Evolutionary conservation across 2,888 invertebrate species (phyloP), one percentile per base, ranked within the genome.

Genomic region (Charanyca ferruginea): DNA sequence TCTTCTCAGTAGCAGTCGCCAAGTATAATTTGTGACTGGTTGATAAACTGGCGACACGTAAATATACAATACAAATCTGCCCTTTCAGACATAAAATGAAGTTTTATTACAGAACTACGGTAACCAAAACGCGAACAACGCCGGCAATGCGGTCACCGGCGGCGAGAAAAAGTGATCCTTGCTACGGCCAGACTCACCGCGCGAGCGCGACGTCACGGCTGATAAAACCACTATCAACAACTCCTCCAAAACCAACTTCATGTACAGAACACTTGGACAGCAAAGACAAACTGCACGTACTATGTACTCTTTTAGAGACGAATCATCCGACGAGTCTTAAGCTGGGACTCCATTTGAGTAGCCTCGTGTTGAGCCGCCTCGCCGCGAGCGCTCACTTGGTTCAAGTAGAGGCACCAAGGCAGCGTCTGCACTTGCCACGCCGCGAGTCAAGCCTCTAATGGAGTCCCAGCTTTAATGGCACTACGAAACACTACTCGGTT

Each of bases 131-230:
- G 78, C 85, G 11, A 75, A 79, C 28, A 67, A 63, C 52, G 63
- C 86, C 0, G 67, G 79, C 41, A 74, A 76, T 35, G 77, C 82
- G 25, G 61, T 85, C 41, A 63, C 87, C n/a, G 75, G 82, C 25
- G 54, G 54, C 11, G 93, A 93, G 48, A 94, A 94, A 84, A 94
- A 94, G 87, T 93, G 90, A 92, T 80, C 7, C 44, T 44, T 22
- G 7, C 35, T 41, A 11, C 44, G 25, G 41, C 49, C 62, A 53
- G 48, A 47, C 42, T 2, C 52, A 22, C 32, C 69, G 25, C 44
- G 16, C 23, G 23, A 28, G 59, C 52, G 57, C 47, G 63, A 47
- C 53, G 76, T 41, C 42, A 22, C 61, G 69, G 41, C 70, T 45
- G 49, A 23, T 8, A 48, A 25, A n/a, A 35, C 38, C 13, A 62